Evolutionary conservation across 1,140 invertebrate genomes (phyloP), one percentile per base, ranked within the genome.

Genomic region (Calephelis nemesis): DNA sequence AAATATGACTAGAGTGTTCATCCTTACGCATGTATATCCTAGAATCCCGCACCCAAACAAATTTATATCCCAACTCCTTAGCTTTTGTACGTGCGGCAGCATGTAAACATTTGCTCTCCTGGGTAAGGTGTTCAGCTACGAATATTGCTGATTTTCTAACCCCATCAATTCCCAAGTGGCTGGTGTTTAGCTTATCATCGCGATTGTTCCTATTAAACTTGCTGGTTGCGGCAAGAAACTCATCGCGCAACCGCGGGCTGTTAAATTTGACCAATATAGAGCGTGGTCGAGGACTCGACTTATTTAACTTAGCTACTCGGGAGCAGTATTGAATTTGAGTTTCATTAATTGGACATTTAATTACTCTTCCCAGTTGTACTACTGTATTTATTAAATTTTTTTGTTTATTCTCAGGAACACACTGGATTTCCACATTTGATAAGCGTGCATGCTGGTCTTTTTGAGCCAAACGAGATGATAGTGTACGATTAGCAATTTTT

Each of bases 251-350:
- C 13, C 47, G 63, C 1, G 70, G 19, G 19, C 19, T 19, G 19
- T 19, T 19, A 19, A 19, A 19, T 19, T 19, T 3, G 19, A 19
- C 19, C 6, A 68, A 39, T 11, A 71, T 64, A 10, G 62, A 47
- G 5, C 70, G 45, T 10, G 66, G 47, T 49, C 63, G 45, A 45
- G 50, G 12, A 19, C 50, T 68, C 9, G 39, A 39, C 7, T 15
- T 58, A n/a, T 72, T 63, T n/a, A 71, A 10, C 48, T 72, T 68
- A 1, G 70, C 66, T 42, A 72, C 47, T 47, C 58, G 54, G 19
- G 19, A 19, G 19, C 19, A 19, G 19, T 19, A 19, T 19, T 19
- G 19, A 19, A 19, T 19, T 19, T 19, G 19, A 19, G 19, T 19
- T 19, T 19, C 19, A 19, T 19, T 19, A 1, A 19, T 19, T 19